These are phyloP conservation scores for Gymnogyps californianus DNA, from an alignment of 2,113 vertebrate genomes.

Conservation along the genomic window DNA sequence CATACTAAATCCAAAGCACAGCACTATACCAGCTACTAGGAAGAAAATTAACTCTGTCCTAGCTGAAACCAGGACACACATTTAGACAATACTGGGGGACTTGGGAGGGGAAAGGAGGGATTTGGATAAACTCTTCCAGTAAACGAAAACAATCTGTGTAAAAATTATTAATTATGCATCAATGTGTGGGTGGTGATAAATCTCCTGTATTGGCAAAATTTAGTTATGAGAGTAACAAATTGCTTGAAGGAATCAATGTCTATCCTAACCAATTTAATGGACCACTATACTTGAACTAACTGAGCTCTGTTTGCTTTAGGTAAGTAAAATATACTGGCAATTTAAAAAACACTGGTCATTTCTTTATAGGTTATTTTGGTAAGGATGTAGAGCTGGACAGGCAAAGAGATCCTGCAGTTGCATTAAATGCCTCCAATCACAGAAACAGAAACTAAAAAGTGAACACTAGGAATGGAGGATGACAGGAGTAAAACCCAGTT, in stretches of 20 bases:
- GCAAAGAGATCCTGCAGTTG: not conserved
- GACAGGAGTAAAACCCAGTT: not conserved
- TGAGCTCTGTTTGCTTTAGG: not conserved
- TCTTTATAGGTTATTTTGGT: not conserved
- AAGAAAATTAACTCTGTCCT: no score
- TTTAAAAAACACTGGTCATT: not conserved
- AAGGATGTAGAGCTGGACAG: not conserved
- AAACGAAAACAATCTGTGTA: not conserved
- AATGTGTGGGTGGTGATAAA: not conserved
- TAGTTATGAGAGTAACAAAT: not conserved
- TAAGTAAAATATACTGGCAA: not conserved
- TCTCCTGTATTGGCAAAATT: not conserved
- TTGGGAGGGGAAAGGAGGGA: not conserved
- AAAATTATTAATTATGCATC: not conserved
- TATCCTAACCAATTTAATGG: not conserved
- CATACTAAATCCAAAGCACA: no score
- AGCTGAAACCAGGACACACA: no score
- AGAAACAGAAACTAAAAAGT: not conserved
- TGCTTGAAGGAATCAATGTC: not conserved
- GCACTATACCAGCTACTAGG: no score
- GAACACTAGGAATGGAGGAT: not conserved
- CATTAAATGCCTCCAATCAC: not conserved
- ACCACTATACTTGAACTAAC: not conserved
- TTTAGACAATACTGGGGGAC: not conserved
- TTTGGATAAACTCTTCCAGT: not conserved